Base-by-base conservation (phyloP, 2,113 vertebrate genomes). In the Phoenicopterus ruber region DNA sequence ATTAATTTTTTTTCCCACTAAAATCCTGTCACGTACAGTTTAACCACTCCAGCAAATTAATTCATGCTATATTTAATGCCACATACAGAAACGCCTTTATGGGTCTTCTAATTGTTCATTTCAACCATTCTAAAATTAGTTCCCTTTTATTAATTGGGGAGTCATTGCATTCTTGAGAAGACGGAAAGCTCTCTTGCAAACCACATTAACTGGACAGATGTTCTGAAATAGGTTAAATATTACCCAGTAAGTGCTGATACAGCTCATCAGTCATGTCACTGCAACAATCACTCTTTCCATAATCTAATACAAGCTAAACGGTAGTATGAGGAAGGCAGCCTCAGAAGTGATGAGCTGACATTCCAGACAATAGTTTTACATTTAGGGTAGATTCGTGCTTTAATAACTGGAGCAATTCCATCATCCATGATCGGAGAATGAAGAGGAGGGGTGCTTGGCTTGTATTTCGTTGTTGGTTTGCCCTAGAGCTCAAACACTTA, bases 1-100 rank as follows among this genome's bases (percentile, higher is more conserved):
- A 29, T 61, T 55, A 52, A 9, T 79, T 55, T 82, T 78, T 78
- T 86, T 85, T 52, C 2, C 49, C 40, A 63, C 55, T 92, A 86
- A 94, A 96, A 88, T 86, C 76, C 36, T 72, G n/a, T 82, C 94
- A 92, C 2, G 10, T 93, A 58, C n/a, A 40, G 21, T 90, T 90
- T 92, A 90, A 91, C 86, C 82, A 88, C 94, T 86, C 76, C 52
- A 91, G 82, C 59, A 94, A 93, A 95, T 95, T 90, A 95, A 94
- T 93, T 78, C 76, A 10, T 59, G 38, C 63, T 63, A 13, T 83
- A 79, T 83, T 93, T 93, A 88, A 90, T 71, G 40, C 61, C n/a
- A 63, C 50, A 44, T 54, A 62, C 58, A 93, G 76, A 77, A 96
- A 93, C 2, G 10, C 86, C 90, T 86, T 95, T 73, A 86, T 92